Base-by-base conservation (phyloP, 2,113 vertebrate genomes). In the Heloderma charlesbogerti region DNA sequence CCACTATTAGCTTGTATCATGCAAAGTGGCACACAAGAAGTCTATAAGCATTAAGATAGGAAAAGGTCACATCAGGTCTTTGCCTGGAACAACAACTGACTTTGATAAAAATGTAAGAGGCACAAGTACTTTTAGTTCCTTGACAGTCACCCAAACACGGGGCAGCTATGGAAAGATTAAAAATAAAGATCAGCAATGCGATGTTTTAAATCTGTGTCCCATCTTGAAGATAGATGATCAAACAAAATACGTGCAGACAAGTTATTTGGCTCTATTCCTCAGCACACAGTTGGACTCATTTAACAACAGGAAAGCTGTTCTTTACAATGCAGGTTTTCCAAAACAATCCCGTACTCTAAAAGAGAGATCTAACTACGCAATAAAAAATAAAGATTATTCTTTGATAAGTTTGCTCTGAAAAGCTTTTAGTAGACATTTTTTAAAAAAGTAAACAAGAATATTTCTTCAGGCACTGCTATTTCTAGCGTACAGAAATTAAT, bases 111-210 rank as follows among this genome's bases (percentile, higher is more conserved):
- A 91, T 87, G 15, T 74, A 22, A 88, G 45, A 29, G 81, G 67
- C 92, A 25, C 0, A 92, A 66, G 31, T 84, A 90, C 34, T 91
- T 77, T 90, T 0, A 0, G 79, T 93, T 79, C 77, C 94, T 92
- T 94, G 81, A 91, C 88, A 94, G 75, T 2, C 9, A 92, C 85
- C 75, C 92, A 94, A 91, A 87, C 43, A 16, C 31, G 91, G 9
- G 37, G 51, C 78, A 93, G 60, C 57, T 92, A 63, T 60, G 81
- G 37, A 93, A 93, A 9, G 63, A 63, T 84, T 48, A 92, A 77
- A 91, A 94, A 92, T 16, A 27, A 63, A 31, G 77, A 40, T 93
- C 75, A 71, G 87, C 34, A 51, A 69, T 87, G 40, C 27, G 80
- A 25, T 10, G 18, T 18, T 91, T 88, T 43, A 83, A 85, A 79